phyloP scores from a whole-genome alignment of 2,113 vertebrate genomes.

The Rhynchomys soricoides region DNA sequence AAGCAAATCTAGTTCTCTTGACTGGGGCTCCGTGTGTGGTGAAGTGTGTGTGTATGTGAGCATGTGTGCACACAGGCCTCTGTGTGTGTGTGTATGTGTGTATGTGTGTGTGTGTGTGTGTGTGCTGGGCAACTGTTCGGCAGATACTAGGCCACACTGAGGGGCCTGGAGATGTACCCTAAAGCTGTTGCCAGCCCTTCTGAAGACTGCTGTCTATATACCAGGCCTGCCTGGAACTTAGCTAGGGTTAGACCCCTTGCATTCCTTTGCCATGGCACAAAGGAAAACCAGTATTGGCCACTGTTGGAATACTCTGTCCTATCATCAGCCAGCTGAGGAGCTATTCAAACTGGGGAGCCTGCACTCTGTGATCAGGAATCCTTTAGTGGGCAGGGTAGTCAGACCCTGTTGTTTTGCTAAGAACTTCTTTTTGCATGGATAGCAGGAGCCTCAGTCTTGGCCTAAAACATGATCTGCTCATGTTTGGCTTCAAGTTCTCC shows the following conservation, averaged over 20 bases:
- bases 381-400: background rate
- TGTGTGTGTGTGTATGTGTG: background rate
- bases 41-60: slow-evolving; percentile 3
- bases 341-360: background rate
- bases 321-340: background rate
- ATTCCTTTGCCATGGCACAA: slow-evolving; percentile 7
- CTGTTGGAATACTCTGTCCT: background rate
- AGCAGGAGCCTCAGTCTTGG: background rate
- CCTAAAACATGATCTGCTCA: background rate
- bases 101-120: background rate
- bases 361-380: background rate
- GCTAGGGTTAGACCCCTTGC: slow-evolving; percentile 18
- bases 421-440: background rate
- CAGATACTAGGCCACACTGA: slow-evolving; percentile 39
- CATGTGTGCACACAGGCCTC: background rate
- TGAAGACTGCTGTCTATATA: background rate
- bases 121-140: slow-evolving; percentile 47
- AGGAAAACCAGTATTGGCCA: background rate
- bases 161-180: slow-evolving; percentile 45
- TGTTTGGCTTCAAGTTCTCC: background rate
- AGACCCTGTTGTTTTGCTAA: background rate
- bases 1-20: slow-evolving; percentile 67
- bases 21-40: slow-evolving; percentile 58
- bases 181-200: slow-evolving; percentile 54
- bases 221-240: slow-evolving; percentile 34